A percentile compares a stretch with the other conserved stretches of the same genome.
Conservation (phyloP, 2,888 invertebrate species). For the Pterobdella sp. region DNA sequence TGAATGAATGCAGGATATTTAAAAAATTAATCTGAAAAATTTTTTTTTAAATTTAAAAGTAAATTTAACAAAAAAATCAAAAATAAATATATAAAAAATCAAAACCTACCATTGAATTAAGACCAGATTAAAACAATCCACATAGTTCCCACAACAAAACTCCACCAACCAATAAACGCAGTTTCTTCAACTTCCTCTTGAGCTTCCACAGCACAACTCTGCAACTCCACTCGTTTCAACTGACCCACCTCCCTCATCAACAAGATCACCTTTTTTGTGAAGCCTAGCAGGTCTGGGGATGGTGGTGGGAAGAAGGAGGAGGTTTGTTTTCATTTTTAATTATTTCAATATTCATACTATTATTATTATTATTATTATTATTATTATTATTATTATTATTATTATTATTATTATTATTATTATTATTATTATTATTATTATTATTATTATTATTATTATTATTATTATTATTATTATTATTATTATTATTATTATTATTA, state of each 20-base stretch:
- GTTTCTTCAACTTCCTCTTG: conserved; percentile 11
- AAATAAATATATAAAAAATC: background rate
- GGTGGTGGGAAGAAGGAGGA: background rate
- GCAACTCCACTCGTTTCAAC: conserved; percentile 31
- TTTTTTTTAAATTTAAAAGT: background rate
- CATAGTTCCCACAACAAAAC: background rate
- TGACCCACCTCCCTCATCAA: conserved; percentile 30
- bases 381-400: conserved; percentile 28
- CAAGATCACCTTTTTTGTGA: conserved; percentile 34
- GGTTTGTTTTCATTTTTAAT: background rate
- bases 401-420: conserved; percentile 26
- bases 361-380: conserved; percentile 24
- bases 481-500: conserved; percentile 20
- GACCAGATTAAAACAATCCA: background rate
- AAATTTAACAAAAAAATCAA: background rate
- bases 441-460: conserved; percentile 26
- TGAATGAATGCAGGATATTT: background rate
- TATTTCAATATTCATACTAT: conserved; percentile 2
- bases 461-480: conserved; percentile 26
- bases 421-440: conserved; percentile 26
- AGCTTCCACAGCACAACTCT: conserved; percentile 19
- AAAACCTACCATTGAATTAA: background rate
- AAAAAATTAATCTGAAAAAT: background rate
- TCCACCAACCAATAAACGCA: conserved; percentile 20
- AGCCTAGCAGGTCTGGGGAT: conserved; percentile 31